A percentile compares a stretch with the other conserved stretches of the same genome.
Evolutionary conservation across 2,113 vertebrate genomes (phyloP).

Genomic region (Caretta caretta): DNA sequence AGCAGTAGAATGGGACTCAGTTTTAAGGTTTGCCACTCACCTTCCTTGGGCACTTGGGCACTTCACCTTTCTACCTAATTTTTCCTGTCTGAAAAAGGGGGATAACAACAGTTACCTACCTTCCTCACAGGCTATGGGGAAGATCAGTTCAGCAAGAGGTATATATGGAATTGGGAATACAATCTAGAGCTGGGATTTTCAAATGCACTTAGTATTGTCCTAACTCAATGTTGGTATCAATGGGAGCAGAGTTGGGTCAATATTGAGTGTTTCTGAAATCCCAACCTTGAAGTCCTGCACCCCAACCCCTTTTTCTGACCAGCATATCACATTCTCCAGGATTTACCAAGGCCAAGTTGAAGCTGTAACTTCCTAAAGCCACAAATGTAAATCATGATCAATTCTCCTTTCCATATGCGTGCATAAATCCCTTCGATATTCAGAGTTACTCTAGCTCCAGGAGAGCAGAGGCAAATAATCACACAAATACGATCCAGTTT

Average conservation of each 20-base stretch:
- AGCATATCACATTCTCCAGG: not conserved
- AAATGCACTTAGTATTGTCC: not conserved
- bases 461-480: not conserved
- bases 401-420: not conserved
- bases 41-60: not conserved
- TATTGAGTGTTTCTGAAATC: not conserved
- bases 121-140: conserved; percentile 28
- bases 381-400: not conserved
- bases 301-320: not conserved
- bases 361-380: not conserved
- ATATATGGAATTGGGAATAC: not conserved
- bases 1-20: not conserved
- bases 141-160: not conserved
- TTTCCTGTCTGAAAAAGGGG: conserved; percentile 21
- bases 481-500: not conserved
- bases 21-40: too few relatives aligned
- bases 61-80: not conserved
- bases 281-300: not conserved
- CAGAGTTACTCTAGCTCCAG: not conserved
- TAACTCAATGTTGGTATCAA: not conserved
- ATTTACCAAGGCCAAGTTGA: not conserved
- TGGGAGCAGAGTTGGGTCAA: not conserved
- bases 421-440: not conserved
- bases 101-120: conserved; percentile 15
- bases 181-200: not conserved